Evolutionary conservation across 2,888 invertebrate genomes (phyloP), one percentile per base, ranked within the genome.

Genomic region (Nephrocerus scutellatus): DNA sequence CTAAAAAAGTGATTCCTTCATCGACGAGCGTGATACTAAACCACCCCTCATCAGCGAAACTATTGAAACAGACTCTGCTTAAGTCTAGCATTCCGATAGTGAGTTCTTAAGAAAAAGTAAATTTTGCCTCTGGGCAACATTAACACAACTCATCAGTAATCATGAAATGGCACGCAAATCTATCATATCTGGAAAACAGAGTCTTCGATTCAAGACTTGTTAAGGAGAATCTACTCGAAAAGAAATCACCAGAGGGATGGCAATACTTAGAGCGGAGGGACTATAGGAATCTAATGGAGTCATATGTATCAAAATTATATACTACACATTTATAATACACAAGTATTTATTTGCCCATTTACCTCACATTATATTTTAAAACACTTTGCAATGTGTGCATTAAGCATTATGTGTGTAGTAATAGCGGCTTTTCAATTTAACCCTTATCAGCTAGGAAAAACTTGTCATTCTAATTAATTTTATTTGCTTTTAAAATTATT

Each of bases 81-180:
- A 63, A 59, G 30, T 68, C 68, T 22, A 68, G 62, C 49, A 54
- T 68, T 39, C 68, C 68, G 29, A 60, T 68, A 51, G 68, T 68
- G 62, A 66, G 67, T 64, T 52, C 32, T 28, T 39, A 39, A 24
- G 12, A 22, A 36, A 25, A 21, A 13, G 14, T 2, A 22, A 25
- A 32, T n/a, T 22, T 13, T 18, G 10, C 8, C 14, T 13, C 28
- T 29, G 18, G 24, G 22, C 31, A 38, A 18, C 29, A 21, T n/a
- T 32, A 30, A 8, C 15, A 40, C 30, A 28, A 32, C 33, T 23
- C 38, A 32, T 20, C 28, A 33, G 40, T 36, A 18, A 47, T 31
- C 41, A 60, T 61, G 53, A 60, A 59, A 50, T 59, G 56, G 52
- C 52, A 55, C 36, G 34, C 48, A 48, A 53, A 54, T 44, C 56